A percentile compares a stretch with the other conserved stretches of the same genome.
phyloP scores from a whole-genome alignment of 2,888 invertebrate genomes.

The Torymus texanus region DNA sequence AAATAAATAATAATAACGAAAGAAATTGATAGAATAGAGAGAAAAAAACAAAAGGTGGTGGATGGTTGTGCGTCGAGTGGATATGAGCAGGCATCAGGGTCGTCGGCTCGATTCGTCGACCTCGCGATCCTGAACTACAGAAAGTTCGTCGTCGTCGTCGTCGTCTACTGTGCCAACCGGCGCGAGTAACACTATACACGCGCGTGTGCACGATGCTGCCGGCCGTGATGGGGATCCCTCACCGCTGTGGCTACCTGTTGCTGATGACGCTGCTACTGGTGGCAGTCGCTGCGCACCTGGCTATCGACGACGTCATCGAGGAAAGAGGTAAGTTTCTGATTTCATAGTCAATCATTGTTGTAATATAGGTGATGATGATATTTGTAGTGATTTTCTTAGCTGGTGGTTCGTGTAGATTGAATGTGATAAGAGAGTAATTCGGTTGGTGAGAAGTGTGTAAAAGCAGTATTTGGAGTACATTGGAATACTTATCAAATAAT shows the following conservation, averaged over 20 bases:
- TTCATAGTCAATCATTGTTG: too few species aligned
- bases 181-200: neutral
- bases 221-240: slow-evolving; percentile 4
- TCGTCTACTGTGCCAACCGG: neutral
- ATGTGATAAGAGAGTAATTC: too few species aligned
- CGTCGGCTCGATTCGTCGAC: slow-evolving; percentile 11
- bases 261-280: slow-evolving; percentile 58
- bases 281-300: slow-evolving; percentile 58
- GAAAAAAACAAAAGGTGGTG: slow-evolving; percentile 6
- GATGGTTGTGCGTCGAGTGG: slow-evolving; percentile 27
- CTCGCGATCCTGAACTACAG: slow-evolving; percentile 21
- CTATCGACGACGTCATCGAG: slow-evolving; percentile 67
- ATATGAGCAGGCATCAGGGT: slow-evolving; percentile 23
- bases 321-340: slow-evolving; percentile 68
- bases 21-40: neutral
- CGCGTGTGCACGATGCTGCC: neutral
- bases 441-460: too few species aligned
- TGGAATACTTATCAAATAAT: too few species aligned
- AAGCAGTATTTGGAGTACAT: too few species aligned
- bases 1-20: too few species aligned
- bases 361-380: neutral
- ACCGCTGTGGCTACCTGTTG: slow-evolving; percentile 25
- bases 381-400: too few species aligned
- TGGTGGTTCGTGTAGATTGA: too few species aligned
- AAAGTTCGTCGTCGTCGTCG: neutral